Evolutionary conservation across 2,888 invertebrate species (phyloP), one percentile per base, ranked within the genome.

Genomic region (Tetropium fuscum): DNA sequence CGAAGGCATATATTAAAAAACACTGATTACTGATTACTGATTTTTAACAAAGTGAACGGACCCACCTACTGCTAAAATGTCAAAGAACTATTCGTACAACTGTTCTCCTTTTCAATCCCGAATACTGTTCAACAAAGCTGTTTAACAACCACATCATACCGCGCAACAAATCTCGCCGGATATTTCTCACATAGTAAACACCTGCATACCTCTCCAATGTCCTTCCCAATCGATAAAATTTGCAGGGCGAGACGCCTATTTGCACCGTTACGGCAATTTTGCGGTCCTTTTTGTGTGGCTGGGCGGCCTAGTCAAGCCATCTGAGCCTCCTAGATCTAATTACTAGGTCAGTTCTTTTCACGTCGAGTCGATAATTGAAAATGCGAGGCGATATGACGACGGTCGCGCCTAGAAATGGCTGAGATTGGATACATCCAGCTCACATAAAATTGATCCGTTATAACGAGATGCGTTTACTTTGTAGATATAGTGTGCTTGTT

Each of bases 331-430:
- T 44, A 25, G 16, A 8, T 18, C 27, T 44, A 47, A 60, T 57
- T 49, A 58, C 53, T 54, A 36, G 57, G 61, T 58, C 57, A 61
- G 36, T 58, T 61, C 58, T 59, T 53, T 48, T 27, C 34, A 36
- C 22, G 40, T 57, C 44, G 22, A 27, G 41, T 32, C 30, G 16
- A 53, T 48, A 48, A 57, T 57, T 47, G 56, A 56, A 60, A 51
- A 51, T 56, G 51, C 43, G 53, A 40, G 41, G 20, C 53, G 53
- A 53, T 51, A 44, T 15, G n/a, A 15, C 5, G 41, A 51, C 19
- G 45, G 60, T 40, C 60, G 54, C 53, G 48, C 60, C 56, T 47
- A 53, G 30, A 44, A 41, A 20, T 54, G 58, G 54, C n/a, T 11
- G 27, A 34, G 34, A 44, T 44, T 25, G 13, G 27, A 30, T 44